Evolutionary conservation across 2,797 vertebrate genomes (phyloP), one percentile per base, ranked within the genome.

Genomic region (Pampus argenteus): DNA sequence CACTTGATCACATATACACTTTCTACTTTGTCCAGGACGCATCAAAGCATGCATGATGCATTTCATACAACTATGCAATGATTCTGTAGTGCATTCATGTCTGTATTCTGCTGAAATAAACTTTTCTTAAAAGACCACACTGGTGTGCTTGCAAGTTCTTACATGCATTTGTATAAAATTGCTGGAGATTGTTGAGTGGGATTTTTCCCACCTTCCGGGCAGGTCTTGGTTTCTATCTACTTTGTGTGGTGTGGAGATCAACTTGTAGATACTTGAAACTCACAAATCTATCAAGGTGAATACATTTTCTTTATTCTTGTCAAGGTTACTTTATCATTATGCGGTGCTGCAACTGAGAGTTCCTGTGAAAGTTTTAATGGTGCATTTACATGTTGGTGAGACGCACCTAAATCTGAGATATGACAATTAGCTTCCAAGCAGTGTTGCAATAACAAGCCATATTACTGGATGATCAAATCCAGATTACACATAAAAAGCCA

Each of bases 191-290:
- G 20, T 31, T 40, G 57, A 23, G 22, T 18, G 44, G 70, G 58
- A 55, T 51, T 76, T 76, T 80, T 58, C 66, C 57, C 57, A n/a
- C 47, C 56, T 60, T 69, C 17, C 57, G 36, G 61, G 26, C 42
- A 66, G 47, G 22, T 15, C 47, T 50, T 25, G 18, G 17, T 54
- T 66, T 44, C 58, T 28, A 1, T 52, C 55, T 49, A 63, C 74
- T 44, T 62, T 17, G 20, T 9, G 18, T 9, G 6, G 36, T 18
- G 55, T 14, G 20, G 29, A 67, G 56, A 71, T 66, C 44, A 38
- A 49, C 54, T 71, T 74, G 61, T 29, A 60, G 29, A 23, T 62
- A 58, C 70, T 47, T 62, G 55, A 50, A 76, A 76, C 64, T 47
- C 22, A 58, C 28, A 31, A 25, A 60, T 65, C 48, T 34, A 68